A percentile compares a stretch with the other conserved stretches of the same genome.
phyloP scores from a whole-genome alignment of 2,113 vertebrate species.

The Rhipidura dahli region DNA sequence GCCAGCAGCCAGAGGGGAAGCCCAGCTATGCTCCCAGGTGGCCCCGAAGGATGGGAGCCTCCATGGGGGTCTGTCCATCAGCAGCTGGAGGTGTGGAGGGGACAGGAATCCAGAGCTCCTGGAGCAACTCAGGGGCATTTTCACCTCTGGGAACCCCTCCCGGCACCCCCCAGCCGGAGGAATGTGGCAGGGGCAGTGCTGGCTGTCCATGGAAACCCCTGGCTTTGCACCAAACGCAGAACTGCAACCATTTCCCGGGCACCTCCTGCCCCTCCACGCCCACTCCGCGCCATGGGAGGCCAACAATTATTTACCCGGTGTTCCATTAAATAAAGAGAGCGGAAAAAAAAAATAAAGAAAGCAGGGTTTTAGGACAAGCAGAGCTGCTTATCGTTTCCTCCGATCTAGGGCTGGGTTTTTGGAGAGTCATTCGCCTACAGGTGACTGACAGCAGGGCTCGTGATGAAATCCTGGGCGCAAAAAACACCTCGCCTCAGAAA shows the following conservation, averaged over 20 bases:
- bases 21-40: fast-evolving
- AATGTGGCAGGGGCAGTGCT: background rate
- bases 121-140: background rate
- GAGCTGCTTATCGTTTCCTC: background rate
- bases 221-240: background rate
- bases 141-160: background rate
- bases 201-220: background rate
- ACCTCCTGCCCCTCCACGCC: background rate
- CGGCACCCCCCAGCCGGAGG: background rate
- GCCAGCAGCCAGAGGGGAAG: fast-evolving
- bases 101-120: background rate
- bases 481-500: background rate
- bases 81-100: background rate
- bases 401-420: conserved; percentile 17
- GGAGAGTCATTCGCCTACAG: background rate
- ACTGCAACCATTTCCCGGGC: background rate
- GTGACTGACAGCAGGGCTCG: background rate
- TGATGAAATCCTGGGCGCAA: background rate
- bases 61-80: background rate
- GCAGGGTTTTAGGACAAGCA: background rate
- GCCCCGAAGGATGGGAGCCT: fast-evolving
- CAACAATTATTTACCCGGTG: conserved; percentile 8
- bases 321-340: background rate
- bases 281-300: background rate
- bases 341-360: too few species aligned